Conservation (phyloP, 2,888 invertebrate species). For the Macrophya annulata region DNA sequence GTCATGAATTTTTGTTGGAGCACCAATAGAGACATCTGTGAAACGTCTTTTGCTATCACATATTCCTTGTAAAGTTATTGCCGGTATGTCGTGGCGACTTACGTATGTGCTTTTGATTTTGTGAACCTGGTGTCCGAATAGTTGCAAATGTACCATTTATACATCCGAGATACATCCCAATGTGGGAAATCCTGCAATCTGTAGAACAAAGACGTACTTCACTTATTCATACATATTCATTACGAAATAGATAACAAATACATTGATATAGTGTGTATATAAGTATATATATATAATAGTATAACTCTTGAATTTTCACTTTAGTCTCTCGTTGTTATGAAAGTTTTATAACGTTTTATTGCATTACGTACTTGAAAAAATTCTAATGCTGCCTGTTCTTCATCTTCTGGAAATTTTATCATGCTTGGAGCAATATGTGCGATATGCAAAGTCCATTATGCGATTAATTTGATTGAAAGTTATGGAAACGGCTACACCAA, state of each 20-base stretch:
- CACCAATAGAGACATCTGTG: constrained; percentile 59
- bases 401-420: neutral
- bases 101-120: constrained; percentile 72
- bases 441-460: neutral
- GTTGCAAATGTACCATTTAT: constrained; percentile 59
- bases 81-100: constrained; percentile 65
- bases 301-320: too few species aligned
- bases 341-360: neutral
- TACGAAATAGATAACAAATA: too few species aligned
- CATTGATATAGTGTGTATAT: too few species aligned
- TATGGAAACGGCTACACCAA: neutral
- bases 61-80: constrained; percentile 59
- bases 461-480: neutral
- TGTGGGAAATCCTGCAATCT: constrained; percentile 33
- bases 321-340: neutral
- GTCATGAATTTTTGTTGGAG: constrained; percentile 57
- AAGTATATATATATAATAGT: too few species aligned
- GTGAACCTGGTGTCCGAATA: constrained; percentile 67
- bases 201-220: neutral
- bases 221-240: too few species aligned
- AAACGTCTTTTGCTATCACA: constrained; percentile 57
- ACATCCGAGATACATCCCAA: constrained; percentile 60
- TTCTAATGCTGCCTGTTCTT: neutral
- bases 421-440: neutral
- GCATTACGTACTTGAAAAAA: neutral